Percentiles rank a stretch among this genome's conserved stretches.
These are phyloP conservation scores for Eriocheir sinensis DNA, from an alignment of 1,140 invertebrate species.

Conservation along the genomic window DNA sequence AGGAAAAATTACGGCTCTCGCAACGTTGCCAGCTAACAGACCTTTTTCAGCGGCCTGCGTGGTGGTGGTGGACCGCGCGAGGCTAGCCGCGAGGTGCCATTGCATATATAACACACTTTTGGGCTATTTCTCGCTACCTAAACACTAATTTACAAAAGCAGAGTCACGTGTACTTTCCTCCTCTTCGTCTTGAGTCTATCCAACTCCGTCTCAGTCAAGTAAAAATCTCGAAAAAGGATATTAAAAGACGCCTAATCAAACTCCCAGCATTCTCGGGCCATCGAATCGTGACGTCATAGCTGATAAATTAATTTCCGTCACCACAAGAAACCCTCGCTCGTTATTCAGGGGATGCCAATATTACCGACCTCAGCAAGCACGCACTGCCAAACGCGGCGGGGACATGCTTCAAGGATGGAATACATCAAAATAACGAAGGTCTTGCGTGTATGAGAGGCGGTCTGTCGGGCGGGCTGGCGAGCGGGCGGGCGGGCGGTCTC, in stretches of 20 bases:
- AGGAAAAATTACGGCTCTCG: not conserved
- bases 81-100: slow-evolving; percentile 60
- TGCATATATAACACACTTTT: not conserved
- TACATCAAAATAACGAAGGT: too few species aligned
- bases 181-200: not conserved
- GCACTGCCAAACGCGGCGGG: too few species aligned
- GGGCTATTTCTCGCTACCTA: not conserved
- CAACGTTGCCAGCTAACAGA: slow-evolving; percentile 53
- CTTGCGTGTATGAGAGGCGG: too few species aligned
- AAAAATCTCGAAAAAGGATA: not conserved
- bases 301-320: slow-evolving; percentile 72
- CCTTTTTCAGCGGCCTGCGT: slow-evolving; percentile 33
- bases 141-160: too few species aligned
- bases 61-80: slow-evolving; percentile 46
- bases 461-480: too few species aligned
- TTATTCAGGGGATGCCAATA: slow-evolving; percentile 66
- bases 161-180: not conserved
- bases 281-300: slow-evolving; percentile 67
- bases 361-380: slow-evolving; percentile 40
- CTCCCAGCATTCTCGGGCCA: slow-evolving; percentile 34
- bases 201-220: not conserved
- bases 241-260: not conserved
- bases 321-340: slow-evolving; percentile 67
- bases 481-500: too few species aligned
- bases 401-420: too few species aligned